Conservation (phyloP, 2,888 invertebrate genomes). For the Heliconius cydno region DNA sequence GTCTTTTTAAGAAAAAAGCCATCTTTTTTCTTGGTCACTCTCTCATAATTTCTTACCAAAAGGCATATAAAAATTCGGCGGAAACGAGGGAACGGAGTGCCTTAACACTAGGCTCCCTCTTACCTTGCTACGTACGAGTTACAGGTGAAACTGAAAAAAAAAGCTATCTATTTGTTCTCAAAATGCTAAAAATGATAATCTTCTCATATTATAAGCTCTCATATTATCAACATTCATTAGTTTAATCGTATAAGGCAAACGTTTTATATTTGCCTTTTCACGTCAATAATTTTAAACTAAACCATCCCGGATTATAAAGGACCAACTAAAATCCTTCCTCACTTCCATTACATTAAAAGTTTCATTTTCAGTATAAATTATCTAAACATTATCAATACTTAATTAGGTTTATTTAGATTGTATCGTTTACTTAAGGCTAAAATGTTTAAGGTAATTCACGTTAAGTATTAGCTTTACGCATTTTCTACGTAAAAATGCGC, state of each 20-base stretch:
- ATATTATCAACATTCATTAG: constrained; percentile 20
- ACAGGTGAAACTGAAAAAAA: background rate
- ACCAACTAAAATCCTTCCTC: constrained; percentile 62
- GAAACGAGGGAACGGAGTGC: too few species aligned
- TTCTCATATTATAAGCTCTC: background rate
- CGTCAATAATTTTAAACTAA: constrained; percentile 55
- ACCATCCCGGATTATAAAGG: constrained; percentile 56
- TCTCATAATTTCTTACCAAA: too few species aligned
- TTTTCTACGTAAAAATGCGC: background rate
- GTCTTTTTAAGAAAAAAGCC: too few species aligned
- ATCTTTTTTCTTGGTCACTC: too few species aligned
- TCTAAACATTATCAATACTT: constrained; percentile 35
- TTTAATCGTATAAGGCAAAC: constrained; percentile 55
- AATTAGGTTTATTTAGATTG: constrained; percentile 32
- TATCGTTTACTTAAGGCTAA: background rate
- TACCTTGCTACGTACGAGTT: too few species aligned
- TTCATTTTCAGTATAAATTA: constrained; percentile 43
- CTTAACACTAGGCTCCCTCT: too few species aligned
- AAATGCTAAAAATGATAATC: background rate
- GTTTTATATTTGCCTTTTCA: constrained; percentile 52
- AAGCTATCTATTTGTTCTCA: background rate
- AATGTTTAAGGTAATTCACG: background rate
- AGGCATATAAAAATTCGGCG: too few species aligned
- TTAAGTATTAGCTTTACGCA: background rate
- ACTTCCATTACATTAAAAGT: constrained; percentile 51